Conservation (phyloP, 2,113 vertebrate genomes). For the Sinocyclocheilus anshuiensis region DNA sequence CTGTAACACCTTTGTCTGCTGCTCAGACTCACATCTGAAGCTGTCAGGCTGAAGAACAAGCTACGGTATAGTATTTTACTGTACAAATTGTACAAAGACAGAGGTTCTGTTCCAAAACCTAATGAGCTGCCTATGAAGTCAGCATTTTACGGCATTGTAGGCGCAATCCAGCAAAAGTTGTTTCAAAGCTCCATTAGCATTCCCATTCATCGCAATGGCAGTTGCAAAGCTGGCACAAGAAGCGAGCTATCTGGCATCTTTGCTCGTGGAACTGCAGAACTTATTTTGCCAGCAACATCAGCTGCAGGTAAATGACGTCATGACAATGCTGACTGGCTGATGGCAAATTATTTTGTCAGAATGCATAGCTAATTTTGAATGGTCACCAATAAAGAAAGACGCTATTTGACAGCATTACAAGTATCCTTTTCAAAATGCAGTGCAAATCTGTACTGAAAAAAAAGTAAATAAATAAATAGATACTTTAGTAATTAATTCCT, state of each 20-base stretch:
- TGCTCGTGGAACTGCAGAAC: neutral
- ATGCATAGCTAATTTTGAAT: neutral
- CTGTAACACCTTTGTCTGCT: neutral
- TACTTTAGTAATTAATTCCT: too few relatives aligned
- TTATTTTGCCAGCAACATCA: neutral
- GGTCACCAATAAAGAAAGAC: neutral
- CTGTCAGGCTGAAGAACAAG: neutral
- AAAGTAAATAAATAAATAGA: too few relatives aligned
- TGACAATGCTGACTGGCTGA: neutral
- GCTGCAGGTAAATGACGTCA: neutral
- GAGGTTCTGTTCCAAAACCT: neutral
- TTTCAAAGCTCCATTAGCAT: conserved; percentile 5
- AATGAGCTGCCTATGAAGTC: neutral
- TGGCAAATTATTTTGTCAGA: neutral
- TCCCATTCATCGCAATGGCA: conserved; percentile 1
- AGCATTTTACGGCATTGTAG: neutral
- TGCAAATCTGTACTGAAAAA: too few relatives aligned
- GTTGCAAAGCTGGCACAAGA: conserved; percentile 13
- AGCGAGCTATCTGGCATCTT: neutral
- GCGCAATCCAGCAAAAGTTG: neutral
- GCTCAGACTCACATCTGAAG: neutral
- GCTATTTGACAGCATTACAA: neutral
- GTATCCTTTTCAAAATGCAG: neutral
- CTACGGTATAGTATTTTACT: neutral
- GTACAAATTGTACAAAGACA: neutral